phyloP scores from a whole-genome alignment of 2,888 invertebrate genomes.

The Tinea trinotella region DNA sequence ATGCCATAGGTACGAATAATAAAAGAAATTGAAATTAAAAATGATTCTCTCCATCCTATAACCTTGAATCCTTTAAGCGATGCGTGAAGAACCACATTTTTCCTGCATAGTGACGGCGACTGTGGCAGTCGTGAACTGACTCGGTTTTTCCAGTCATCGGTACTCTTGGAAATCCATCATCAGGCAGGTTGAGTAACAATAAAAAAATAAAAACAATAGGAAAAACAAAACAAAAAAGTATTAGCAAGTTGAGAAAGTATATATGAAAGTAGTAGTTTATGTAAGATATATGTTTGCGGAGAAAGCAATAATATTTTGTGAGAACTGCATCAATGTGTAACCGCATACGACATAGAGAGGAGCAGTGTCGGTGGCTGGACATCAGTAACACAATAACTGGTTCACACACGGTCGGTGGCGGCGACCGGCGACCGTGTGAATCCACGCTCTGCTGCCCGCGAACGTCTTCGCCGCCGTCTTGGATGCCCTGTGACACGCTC shows the following conservation, averaged over 20 bases:
- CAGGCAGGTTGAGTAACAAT: too few relatives aligned
- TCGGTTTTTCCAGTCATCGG: too few relatives aligned
- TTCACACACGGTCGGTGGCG: conserved; percentile 41
- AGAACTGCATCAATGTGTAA: conserved; percentile 14
- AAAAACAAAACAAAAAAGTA: neutral
- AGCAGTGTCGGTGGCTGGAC: conserved; percentile 19
- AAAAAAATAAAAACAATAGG: neutral
- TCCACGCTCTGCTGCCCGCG: conserved; percentile 42
- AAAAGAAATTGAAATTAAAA: too few relatives aligned
- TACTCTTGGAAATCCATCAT: too few relatives aligned
- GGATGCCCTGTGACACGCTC: conserved; percentile 26
- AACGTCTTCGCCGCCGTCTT: conserved; percentile 53
- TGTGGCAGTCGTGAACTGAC: too few relatives aligned
- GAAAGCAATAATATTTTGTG: neutral
- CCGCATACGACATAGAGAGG: conserved; percentile 12
- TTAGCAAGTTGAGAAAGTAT: neutral
- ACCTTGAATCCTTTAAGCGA: too few relatives aligned
- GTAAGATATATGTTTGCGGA: conserved; percentile 2
- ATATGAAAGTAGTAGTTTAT: conserved; percentile 9
- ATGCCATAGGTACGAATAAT: too few relatives aligned
- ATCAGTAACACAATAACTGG: conserved; percentile 21
- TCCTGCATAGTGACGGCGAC: too few relatives aligned
- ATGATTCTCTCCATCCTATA: too few relatives aligned
- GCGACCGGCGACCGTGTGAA: conserved; percentile 46
- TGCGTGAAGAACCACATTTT: too few relatives aligned